These are phyloP conservation scores for Cacoxenus indagator DNA, from an alignment of 2,888 invertebrate species.

Conservation along the genomic window DNA sequence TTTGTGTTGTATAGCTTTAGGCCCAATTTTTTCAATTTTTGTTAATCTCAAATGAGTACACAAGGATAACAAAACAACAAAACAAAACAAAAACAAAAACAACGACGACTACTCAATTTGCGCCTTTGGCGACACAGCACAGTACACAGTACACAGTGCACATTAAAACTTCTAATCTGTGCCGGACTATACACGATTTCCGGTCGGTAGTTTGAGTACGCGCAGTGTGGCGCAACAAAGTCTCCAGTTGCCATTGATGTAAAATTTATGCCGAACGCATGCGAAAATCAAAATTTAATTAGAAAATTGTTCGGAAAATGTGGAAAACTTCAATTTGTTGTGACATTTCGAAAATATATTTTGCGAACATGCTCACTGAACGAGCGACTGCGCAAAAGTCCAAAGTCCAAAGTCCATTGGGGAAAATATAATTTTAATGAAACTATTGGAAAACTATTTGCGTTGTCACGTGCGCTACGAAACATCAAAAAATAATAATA, in stretches of 20 bases:
- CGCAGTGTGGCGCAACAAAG: background rate
- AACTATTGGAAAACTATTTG: conserved; percentile 56
- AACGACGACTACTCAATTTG: conserved; percentile 14
- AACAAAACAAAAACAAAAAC: background rate
- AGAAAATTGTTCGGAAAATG: conserved; percentile 56
- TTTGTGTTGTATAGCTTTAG: conserved; percentile 35
- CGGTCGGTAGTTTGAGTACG: background rate
- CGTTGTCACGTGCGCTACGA: conserved; percentile 52
- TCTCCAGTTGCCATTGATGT: background rate
- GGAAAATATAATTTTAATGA: conserved; percentile 53
- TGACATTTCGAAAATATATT: conserved; percentile 31
- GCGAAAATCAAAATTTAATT: conserved; percentile 63
- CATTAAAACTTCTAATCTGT: conserved; percentile 19
- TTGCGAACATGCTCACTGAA: conserved; percentile 28
- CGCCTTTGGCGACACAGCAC: conserved; percentile 3
- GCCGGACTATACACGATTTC: background rate
- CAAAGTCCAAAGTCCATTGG: conserved; percentile 32
- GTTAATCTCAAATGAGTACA: conserved; percentile 61
- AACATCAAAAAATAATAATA: background rate
- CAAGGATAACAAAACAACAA: conserved; percentile 40
- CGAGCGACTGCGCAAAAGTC: no score
- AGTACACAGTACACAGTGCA: conserved; percentile 12
- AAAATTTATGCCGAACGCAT: conserved; percentile 60
- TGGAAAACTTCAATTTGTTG: conserved; percentile 57
- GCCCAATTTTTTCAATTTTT: conserved; percentile 62